Evolutionary conservation across 2,888 invertebrate genomes (phyloP).

Genomic region (Theodoxus fluviatilis): DNA sequence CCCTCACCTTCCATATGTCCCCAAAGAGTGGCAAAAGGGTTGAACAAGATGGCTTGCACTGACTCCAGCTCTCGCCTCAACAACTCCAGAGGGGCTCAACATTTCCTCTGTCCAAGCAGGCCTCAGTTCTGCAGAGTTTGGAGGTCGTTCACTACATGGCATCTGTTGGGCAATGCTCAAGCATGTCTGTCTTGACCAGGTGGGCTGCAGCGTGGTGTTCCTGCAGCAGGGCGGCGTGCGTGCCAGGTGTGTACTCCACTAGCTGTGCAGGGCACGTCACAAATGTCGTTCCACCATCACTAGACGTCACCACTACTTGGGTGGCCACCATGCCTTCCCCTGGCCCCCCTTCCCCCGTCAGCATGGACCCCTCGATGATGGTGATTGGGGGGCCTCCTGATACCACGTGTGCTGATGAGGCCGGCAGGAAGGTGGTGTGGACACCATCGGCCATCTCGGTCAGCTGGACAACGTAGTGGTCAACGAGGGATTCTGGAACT

Average conservation of each 20-base stretch:
- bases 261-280: constrained; percentile 37
- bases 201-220: no score
- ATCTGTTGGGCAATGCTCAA: no score
- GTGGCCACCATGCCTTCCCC: neutral
- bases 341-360: neutral
- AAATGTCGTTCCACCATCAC: constrained; percentile 30
- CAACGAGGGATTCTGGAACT: constrained; percentile 39
- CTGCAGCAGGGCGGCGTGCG: no score
- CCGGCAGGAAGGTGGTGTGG: constrained; percentile 48
- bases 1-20: no score
- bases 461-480: constrained; percentile 48
- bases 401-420: constrained; percentile 29
- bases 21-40: no score
- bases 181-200: no score
- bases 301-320: neutral
- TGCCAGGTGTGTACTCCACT: constrained; percentile 38
- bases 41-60: no score
- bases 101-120: no score
- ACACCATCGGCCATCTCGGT: constrained; percentile 42
- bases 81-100: no score
- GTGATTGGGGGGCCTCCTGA: constrained; percentile 43
- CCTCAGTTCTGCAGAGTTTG: no score
- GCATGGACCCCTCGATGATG: constrained; percentile 43
- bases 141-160: no score
- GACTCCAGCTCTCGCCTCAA: no score